Base-by-base conservation (phyloP, 2,888 invertebrate species). In the Macroteleia sp. region DNA sequence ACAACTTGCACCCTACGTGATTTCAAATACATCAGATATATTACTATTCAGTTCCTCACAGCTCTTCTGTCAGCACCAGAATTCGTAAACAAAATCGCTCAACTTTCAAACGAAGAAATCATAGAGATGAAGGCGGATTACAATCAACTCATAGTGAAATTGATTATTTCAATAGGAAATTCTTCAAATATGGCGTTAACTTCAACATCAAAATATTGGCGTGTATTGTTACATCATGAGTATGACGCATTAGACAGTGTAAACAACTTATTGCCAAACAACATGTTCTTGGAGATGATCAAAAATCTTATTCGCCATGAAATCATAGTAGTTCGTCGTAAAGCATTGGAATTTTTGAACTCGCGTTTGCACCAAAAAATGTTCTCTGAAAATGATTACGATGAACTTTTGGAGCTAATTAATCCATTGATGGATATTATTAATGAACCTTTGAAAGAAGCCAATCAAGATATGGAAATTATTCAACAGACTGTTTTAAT, bases 181-280 rank as follows among this genome's bases (percentile, higher is more conserved):
- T 93, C 95, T 9, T 94, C 94, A 0, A 94, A 93, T 79, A 92
- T 94, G 0, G 92, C 93, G 0, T 95, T 96, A 80, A n/a, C n/a
- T n/a, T n/a, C n/a, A n/a, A n/a, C n/a, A n/a, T 92, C 92, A 0
- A 96, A 96, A 86, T 98, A 96, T 88, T 97, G 97, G 97, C 95
- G 95, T 85, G 95, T 95, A 0, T 93, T 97, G 91, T 91, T 96
- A 10, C 95, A 96, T 87, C 95, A 95, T 84, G 94, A 95, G 41
- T 96, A 96, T 84, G 97, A 97, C 84, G 81, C 84, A 17, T 52
- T 88, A 61, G 97, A 97, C 84, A 95, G 96, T 88, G 94, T 96
- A 1, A 96, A 96, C 84, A 95, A 95, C 10, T 89, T 98, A 48
- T 90, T 98, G 10, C 96, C 97, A 0, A 94, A 96, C 0, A 93